Base-by-base conservation (phyloP, 2,113 vertebrate genomes). In the Nibea coibor region DNA sequence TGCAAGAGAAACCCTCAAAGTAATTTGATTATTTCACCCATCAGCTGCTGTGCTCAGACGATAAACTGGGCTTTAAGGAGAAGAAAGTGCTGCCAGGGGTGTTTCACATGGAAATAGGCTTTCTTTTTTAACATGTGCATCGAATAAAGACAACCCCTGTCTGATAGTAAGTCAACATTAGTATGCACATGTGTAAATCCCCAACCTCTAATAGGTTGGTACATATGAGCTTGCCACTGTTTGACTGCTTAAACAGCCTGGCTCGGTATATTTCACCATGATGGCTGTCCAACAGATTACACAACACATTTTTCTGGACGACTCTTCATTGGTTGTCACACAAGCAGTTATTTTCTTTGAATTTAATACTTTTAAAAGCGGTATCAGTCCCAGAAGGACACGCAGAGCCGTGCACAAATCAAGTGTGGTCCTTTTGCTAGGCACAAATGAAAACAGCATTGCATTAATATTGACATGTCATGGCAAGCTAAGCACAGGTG, bases 41-140 rank as follows among this genome's bases (percentile, higher is more conserved):
- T 80, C 58, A 78, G 56, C 56, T 74, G 64, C 48, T 82, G 35
- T 69, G 58, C 42, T 82, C 85, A 39, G 53, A 84, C 75, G 83
- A 82, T 59, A 72, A 82, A 70, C n/a, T 45, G 35, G 39, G 45
- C 28, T 80, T 61, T 12, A 50, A 10, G 11, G 17, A 71, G 57
- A 42, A 51, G 39, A 75, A 43, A 53, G 31, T 11, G 43, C 62
- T 85, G 48, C 58, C 67, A 64, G 59, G 9, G 42, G 42, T 57
- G 47, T 64, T 62, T 61, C 48, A 57, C 6, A 26, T 45, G 56
- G 19, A 76, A 51, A 65, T 3, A 24, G 4, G 5, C 15, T 67
- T 56, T 68, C 6, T 75, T 47, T 22, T n/a, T 39, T 0, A 28
- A 58, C 26, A 78, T 61, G 17, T 69, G 28, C 39, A 17, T 42